phyloP scores from a whole-genome alignment of 2,888 invertebrate genomes.

The Thereva nobilitata region DNA sequence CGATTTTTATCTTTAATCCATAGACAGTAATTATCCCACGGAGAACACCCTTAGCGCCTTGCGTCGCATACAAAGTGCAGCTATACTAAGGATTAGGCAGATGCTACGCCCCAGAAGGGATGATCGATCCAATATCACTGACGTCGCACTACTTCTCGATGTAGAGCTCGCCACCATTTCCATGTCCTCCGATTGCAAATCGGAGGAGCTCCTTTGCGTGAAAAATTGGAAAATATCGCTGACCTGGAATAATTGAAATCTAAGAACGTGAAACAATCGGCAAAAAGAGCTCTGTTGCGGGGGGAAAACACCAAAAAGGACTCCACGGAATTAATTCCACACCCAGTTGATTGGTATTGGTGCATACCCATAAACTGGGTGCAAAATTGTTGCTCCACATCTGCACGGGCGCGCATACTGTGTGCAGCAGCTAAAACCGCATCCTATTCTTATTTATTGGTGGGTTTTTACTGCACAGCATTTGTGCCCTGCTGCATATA shows the following conservation, averaged over 20 bases:
- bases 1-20: background rate
- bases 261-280: slow-evolving; percentile 11
- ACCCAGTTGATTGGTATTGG: background rate
- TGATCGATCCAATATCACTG: slow-evolving; percentile 21
- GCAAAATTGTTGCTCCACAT: background rate
- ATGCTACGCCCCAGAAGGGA: background rate
- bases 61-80: slow-evolving; percentile 43
- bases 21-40: slow-evolving; percentile 44
- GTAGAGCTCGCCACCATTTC: slow-evolving; percentile 59
- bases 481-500: slow-evolving; percentile 2
- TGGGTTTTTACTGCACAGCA: slow-evolving; percentile 22
- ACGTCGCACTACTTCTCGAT: slow-evolving; percentile 52
- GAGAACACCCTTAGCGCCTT: slow-evolving; percentile 43
- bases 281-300: background rate
- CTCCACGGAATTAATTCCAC: slow-evolving; percentile 8
- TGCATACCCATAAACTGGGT: background rate
- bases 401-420: background rate
- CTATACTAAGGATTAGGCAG: slow-evolving; percentile 33
- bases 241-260: slow-evolving; percentile 58
- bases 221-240: slow-evolving; percentile 76
- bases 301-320: background rate
- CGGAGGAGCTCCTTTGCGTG: slow-evolving; percentile 61
- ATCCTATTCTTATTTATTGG: slow-evolving; percentile 36
- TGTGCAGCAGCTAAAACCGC: slow-evolving; percentile 10
- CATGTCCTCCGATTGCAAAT: slow-evolving; percentile 57